Evolutionary conservation across 2,797 vertebrate genomes (phyloP).

Genomic region (Pseudochaenichthys georgianus): DNA sequence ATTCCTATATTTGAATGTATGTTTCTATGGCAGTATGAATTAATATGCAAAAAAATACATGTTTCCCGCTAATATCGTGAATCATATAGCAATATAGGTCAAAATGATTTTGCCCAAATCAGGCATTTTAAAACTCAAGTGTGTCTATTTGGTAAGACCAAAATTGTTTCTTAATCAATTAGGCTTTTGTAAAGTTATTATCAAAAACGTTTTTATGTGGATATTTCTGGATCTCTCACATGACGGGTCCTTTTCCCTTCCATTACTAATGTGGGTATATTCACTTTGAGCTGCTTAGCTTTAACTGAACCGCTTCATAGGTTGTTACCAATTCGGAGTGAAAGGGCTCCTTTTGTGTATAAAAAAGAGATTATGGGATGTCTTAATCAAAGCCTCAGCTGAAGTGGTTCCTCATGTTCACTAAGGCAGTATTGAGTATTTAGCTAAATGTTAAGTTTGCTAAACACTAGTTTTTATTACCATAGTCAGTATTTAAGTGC

Average conservation of each 20-base stretch:
- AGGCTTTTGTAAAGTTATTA: no score
- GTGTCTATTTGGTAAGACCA: no score
- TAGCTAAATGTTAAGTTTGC: not conserved
- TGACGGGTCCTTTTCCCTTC: not conserved
- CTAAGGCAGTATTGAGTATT: not conserved
- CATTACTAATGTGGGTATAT: not conserved
- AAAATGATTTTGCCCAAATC: no score
- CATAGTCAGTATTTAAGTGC: not conserved
- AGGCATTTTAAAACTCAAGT: no score
- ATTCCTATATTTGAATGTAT: no score
- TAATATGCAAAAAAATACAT: no score
- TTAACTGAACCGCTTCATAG: not conserved
- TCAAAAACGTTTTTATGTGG: not conserved
- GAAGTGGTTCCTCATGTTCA: constrained; percentile 22
- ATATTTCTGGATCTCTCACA: not conserved
- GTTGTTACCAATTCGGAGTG: constrained; percentile 6
- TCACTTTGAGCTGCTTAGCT: not conserved
- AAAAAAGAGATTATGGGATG: not conserved
- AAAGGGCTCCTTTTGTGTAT: constrained; percentile 2
- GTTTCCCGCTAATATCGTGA: no score
- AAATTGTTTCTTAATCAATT: no score
- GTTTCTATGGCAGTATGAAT: no score
- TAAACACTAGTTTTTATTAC: not conserved
- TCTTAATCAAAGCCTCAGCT: not conserved
- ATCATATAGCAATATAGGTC: no score